Conservation (phyloP, 2,888 invertebrate genomes). For the Timema podura region DNA sequence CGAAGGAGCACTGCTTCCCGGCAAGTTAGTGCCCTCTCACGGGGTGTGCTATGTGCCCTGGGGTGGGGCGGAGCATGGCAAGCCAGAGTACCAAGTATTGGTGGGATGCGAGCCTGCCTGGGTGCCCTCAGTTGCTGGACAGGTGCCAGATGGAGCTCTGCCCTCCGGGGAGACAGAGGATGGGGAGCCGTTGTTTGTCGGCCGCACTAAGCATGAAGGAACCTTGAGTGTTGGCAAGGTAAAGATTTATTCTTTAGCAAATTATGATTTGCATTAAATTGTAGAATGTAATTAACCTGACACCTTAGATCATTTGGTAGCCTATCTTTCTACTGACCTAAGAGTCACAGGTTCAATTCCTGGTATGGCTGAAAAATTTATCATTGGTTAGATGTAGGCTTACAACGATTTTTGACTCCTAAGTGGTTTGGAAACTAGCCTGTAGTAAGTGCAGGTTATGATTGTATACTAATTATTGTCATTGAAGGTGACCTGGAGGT, state of each 20-base stretch:
- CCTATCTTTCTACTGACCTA: no score
- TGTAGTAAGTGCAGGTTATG: no score
- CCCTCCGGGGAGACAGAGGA: slow-evolving; percentile 63
- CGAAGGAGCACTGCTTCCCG: slow-evolving; percentile 72
- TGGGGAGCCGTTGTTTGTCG: slow-evolving; percentile 75
- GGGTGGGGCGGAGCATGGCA: slow-evolving; percentile 69
- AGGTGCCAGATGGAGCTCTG: slow-evolving; percentile 68
- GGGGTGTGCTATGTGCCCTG: slow-evolving; percentile 68
- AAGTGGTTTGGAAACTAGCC: no score
- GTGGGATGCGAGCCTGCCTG: slow-evolving; percentile 44
- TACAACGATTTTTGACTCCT: no score
- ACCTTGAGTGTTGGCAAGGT: slow-evolving; percentile 71
- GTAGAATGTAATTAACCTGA: no score
- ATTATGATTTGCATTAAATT: no score
- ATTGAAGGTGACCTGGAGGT: no score
- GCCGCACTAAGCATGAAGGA: slow-evolving; percentile 72
- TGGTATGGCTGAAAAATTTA: no score
- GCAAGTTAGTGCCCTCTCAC: slow-evolving; percentile 69
- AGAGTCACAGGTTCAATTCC: no score
- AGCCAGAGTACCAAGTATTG: slow-evolving; percentile 60
- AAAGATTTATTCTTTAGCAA: background rate
- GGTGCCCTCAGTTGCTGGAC: slow-evolving; percentile 59
- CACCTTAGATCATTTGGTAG: no score
- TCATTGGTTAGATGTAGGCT: no score
- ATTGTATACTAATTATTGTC: no score